Evolutionary conservation across 2,888 invertebrate species (phyloP).

Genomic region (Phania funesta): DNA sequence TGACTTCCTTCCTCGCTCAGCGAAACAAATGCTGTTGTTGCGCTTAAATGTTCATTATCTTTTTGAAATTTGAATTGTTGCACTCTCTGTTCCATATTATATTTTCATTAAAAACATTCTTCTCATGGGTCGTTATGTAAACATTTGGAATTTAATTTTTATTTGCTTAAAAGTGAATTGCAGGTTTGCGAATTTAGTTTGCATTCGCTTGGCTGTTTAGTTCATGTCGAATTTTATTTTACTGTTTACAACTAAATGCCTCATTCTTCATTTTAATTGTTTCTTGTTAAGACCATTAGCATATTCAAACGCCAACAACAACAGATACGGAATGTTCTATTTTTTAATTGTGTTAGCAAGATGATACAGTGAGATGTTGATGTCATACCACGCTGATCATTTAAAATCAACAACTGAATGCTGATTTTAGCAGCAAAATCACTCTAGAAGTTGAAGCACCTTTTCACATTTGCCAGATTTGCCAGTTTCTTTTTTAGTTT

Average conservation of each 20-base stretch:
- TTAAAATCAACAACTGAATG: no score
- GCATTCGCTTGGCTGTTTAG: neutral
- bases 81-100: conserved; percentile 44
- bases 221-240: conserved; percentile 38
- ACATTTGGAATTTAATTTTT: conserved; percentile 55
- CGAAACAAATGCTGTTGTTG: no score
- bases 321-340: neutral
- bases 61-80: conserved; percentile 34
- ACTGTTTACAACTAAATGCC: conserved; percentile 55
- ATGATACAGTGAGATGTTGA: no score
- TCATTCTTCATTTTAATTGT: conserved; percentile 46
- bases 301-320: conserved; percentile 1
- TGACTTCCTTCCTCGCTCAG: no score
- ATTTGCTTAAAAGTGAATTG: conserved; percentile 4
- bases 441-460: no score
- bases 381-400: no score
- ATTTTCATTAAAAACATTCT: conserved; percentile 61
- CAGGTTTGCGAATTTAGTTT: neutral
- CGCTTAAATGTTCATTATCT: no score
- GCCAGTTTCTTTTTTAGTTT: no score
- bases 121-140: conserved; percentile 58
- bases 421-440: no score
- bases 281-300: conserved; percentile 43
- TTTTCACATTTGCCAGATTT: no score
- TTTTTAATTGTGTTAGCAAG: neutral